A percentile compares a stretch with the other conserved stretches of the same genome.
phyloP scores from a whole-genome alignment of 2,113 vertebrate species.

The Columba livia region DNA sequence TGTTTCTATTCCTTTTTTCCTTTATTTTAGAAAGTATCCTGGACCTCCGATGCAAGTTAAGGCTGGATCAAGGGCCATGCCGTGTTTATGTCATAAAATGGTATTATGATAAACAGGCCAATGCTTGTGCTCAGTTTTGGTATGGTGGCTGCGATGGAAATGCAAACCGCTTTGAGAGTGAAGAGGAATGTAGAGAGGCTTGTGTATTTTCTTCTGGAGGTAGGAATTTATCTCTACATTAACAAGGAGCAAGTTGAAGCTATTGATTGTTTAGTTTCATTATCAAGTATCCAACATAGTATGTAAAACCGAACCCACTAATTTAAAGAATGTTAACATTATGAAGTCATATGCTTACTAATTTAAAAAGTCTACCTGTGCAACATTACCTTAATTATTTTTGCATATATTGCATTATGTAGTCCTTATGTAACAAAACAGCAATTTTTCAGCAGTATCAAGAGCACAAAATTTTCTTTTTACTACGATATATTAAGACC shows the following conservation, averaged over 20 bases:
- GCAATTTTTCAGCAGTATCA: background rate
- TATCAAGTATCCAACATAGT: background rate
- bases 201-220: conserved; percentile 76
- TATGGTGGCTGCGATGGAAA: conserved; percentile 85
- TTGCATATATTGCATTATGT: background rate
- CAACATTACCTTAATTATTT: background rate
- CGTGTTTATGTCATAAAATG: conserved; percentile 80
- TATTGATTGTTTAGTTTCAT: background rate
- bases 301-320: background rate
- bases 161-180: conserved; percentile 81
- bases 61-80: conserved; percentile 81
- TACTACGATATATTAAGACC: background rate
- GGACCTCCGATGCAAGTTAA: conserved; percentile 68
- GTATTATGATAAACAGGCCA: conserved; percentile 86
- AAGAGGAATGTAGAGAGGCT: conserved; percentile 80
- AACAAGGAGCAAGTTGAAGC: background rate
- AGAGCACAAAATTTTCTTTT: background rate
- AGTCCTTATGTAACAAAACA: background rate
- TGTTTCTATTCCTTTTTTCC: background rate
- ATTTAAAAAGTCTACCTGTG: background rate
- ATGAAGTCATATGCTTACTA: background rate
- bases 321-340: background rate
- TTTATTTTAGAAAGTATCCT: conserved; percentile 57
- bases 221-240: background rate
- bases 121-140: conserved; percentile 90